Evolutionary conservation across 2,797 vertebrate genomes (phyloP), one percentile per base, ranked within the genome.

Genomic region (Karalla daura): DNA sequence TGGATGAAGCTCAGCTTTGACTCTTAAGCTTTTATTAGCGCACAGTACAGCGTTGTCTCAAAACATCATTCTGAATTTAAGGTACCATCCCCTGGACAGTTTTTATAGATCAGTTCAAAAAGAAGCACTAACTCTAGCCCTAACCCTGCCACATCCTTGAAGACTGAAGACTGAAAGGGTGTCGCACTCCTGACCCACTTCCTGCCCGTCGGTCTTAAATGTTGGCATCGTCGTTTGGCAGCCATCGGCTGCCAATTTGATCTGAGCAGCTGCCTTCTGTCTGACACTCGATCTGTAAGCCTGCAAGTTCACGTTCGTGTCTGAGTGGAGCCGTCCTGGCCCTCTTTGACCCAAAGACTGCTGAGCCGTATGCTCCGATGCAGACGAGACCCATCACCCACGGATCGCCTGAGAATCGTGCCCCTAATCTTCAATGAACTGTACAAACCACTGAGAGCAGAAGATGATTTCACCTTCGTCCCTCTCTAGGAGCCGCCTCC

Each of bases 321-420:
- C 5, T 15, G 24, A 45, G 28, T 3, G n/a, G 17, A 46, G n/a
- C 11, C 9, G 12, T 32, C 46, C 45, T 37, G 52, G 3, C 21
- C 1, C 4, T 25, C 36, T 40, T 49, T 53, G 30, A 66, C 41
- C 46, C 35, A 54, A 74, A 68, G 46, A 52, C 40, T 47, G 20
- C 56, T 33, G 49, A 69, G 32, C 41, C 49, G 2, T 17, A 12
- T 55, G 30, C 14, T 55, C 40, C 44, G 41, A 74, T 45, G 45
- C 56, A 55, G 63, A 72, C 76, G 84, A 63, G 66, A 67, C 51
- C 24, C 9, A 1, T 53, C 69, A 52, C 24, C 36, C 59, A 11
- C 12, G n/a, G n/a, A n/a, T n/a, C n/a, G n/a, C n/a, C n/a, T 54
- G 8, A 65, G 40, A 17, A 0, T 12, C 2, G 13, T 5, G 40